Evolutionary conservation across 2,797 vertebrate species (phyloP).

Genomic region (Coreius guichenoti): DNA sequence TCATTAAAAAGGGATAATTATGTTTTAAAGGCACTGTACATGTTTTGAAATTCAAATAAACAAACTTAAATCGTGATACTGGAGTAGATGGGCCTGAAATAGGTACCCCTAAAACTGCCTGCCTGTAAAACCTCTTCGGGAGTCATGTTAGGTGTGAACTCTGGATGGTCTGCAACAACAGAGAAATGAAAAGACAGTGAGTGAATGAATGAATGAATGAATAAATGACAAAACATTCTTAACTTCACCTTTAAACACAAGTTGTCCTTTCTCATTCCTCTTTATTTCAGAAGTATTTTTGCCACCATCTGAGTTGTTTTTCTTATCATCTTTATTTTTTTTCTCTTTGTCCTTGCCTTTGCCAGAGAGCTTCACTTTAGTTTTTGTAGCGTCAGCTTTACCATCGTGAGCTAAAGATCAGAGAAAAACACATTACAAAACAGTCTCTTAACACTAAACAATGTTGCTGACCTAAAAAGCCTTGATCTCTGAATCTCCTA

Average conservation of each 20-base stretch:
- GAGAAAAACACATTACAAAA: constrained; percentile 1
- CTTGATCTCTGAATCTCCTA: background rate
- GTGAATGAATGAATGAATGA: background rate
- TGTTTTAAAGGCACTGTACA: background rate
- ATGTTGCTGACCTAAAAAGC: background rate
- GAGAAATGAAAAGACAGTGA: background rate
- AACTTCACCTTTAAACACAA: constrained; percentile 55
- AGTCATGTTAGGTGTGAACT: constrained; percentile 23
- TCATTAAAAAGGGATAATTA: background rate
- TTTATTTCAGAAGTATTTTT: constrained; percentile 9
- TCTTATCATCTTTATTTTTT: background rate
- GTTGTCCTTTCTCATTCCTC: constrained; percentile 54
- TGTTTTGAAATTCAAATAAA: background rate
- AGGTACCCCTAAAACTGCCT: constrained; percentile 64
- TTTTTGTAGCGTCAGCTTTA: constrained; percentile 19
- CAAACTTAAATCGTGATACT: constrained; percentile 38
- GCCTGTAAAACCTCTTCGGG: constrained; percentile 55
- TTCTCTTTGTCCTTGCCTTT: constrained; percentile 16
- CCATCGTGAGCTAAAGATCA: constrained; percentile 7
- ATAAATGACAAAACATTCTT: background rate
- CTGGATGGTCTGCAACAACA: background rate
- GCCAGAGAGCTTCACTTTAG: constrained; percentile 6
- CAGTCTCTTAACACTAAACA: background rate
- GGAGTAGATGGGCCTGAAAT: constrained; percentile 63
- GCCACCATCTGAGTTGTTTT: background rate